Percentiles rank a stretch among this genome's conserved stretches.
These are phyloP conservation scores for Charaxes varanes DNA, from an alignment of 1,140 invertebrate genomes.

Conservation along the genomic window DNA sequence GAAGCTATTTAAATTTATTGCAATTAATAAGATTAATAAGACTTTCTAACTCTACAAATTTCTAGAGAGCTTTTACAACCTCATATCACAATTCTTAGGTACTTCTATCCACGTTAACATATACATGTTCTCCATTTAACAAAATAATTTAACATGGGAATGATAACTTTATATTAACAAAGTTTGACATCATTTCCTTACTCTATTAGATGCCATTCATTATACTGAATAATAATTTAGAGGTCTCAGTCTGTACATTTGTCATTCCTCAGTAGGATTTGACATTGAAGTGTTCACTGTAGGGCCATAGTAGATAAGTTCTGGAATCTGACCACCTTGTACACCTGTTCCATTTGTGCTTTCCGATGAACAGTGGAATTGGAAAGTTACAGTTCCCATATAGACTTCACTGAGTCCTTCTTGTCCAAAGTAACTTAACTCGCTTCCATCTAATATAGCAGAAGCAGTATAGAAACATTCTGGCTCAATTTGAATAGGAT, in stretches of 20 bases:
- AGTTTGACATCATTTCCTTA: constrained; percentile 11
- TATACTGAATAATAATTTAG: constrained; percentile 52
- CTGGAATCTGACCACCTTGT: constrained; percentile 95
- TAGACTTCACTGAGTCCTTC: constrained; percentile 94
- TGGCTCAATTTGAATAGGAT: constrained; percentile 93
- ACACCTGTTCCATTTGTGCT: constrained; percentile 96
- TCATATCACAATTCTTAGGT: constrained; percentile 69
- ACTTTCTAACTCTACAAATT: constrained; percentile 36
- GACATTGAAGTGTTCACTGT: constrained; percentile 64
- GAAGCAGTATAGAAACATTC: constrained; percentile 94
- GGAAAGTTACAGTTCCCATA: constrained; percentile 91
- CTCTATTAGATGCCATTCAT: constrained; percentile 9
- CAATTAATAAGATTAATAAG: constrained; percentile 26
- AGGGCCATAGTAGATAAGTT: constrained; percentile 93
- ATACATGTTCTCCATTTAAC: constrained; percentile 49
- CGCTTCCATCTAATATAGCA: constrained; percentile 90
- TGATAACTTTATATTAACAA: constrained; percentile 31
- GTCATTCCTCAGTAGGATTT: constrained; percentile 62
- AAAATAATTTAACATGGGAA: constrained; percentile 58
- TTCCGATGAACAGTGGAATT: constrained; percentile 95
- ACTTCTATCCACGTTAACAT: constrained; percentile 52
- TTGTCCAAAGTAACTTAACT: constrained; percentile 96
- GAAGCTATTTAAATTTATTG: constrained; percentile 43
- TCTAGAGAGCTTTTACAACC: constrained; percentile 67
- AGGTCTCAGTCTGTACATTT: constrained; percentile 33